Conservation (phyloP, 2,113 vertebrate genomes). For the Elephantulus edwardii region DNA sequence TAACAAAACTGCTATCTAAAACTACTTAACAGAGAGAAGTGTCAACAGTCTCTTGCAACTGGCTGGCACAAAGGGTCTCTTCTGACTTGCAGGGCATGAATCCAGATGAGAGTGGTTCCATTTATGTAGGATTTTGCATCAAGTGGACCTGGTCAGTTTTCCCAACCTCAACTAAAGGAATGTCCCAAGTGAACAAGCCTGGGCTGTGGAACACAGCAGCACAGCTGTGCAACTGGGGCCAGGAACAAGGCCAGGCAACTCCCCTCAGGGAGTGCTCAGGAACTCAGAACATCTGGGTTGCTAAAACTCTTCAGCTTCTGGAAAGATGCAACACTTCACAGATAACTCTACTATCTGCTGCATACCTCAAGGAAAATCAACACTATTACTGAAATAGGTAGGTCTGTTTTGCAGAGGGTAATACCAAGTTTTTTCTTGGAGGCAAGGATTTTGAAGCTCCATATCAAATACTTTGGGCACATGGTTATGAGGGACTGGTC, state of each 20-base stretch:
- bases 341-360: not conserved
- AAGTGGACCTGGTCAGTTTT: not conserved
- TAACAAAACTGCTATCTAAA: not conserved
- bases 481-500: too few species aligned
- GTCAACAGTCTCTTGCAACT: not conserved
- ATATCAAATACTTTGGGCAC: too few species aligned
- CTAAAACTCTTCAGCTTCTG: not conserved
- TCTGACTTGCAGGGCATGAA: not conserved
- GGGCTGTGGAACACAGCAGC: not conserved
- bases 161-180: not conserved
- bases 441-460: too few species aligned
- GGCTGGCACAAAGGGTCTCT: not conserved
- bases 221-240: rapidly evolving
- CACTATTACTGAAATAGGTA: not conserved
- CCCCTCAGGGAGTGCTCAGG: rapidly evolving
- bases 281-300: not conserved
- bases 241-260: not conserved
- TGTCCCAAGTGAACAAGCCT: too few species aligned
- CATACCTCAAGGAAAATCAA: not conserved
- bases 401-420: too few species aligned
- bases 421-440: too few species aligned
- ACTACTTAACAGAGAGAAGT: not conserved
- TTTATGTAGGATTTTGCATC: not conserved
- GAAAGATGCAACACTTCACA: not conserved
- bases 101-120: not conserved